Evolutionary conservation across 2,797 vertebrate species (phyloP), one percentile per base, ranked within the genome.

Genomic region (Protonibea diacanthus): DNA sequence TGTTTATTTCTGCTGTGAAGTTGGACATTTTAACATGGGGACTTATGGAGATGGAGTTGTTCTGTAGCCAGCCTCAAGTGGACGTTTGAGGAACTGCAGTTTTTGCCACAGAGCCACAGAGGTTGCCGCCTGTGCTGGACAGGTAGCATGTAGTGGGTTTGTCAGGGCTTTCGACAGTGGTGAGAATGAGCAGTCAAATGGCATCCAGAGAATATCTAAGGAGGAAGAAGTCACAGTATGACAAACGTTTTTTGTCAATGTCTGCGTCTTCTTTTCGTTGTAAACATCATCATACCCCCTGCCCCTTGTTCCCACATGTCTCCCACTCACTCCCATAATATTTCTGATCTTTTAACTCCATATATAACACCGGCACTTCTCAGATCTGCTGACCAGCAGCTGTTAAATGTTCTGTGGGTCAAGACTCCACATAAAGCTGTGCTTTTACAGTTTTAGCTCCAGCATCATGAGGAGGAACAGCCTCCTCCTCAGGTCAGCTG

Each of bases 401-500:
- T 71, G 68, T 44, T 64, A 47, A 58, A 67, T 29, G 45, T 18
- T 53, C 48, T 55, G 10, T 11, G 2, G 33, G 49, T 71, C 53
- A 52, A 44, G 12, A 25, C 74, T 84, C 27, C 72, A 66, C 42
- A 33, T 21, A 25, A 58, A 67, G 29, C 47, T 44, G 66, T 21
- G 45, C 38, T 61, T 58, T 51, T 23, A 23, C 23, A 25, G 59
- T 58, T 80, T 76, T 33, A 71, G 40, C 12, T 79, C 40, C 23
- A 44, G 11, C 33, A 20, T 60, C 27, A 17, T 18, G 1, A 38
- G 33, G 33, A 38, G 33, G 8, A 44, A 4, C 52, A 20, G 21
- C 79, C 63, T 64, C 71, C 76, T 76, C 70, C 60, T 61, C 67
- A 52, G 58, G 68, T 79, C 71, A 63, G 20, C 33, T 17, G 29